Conservation (phyloP, 2,797 vertebrate genomes). For the Spondyliosoma cantharus region DNA sequence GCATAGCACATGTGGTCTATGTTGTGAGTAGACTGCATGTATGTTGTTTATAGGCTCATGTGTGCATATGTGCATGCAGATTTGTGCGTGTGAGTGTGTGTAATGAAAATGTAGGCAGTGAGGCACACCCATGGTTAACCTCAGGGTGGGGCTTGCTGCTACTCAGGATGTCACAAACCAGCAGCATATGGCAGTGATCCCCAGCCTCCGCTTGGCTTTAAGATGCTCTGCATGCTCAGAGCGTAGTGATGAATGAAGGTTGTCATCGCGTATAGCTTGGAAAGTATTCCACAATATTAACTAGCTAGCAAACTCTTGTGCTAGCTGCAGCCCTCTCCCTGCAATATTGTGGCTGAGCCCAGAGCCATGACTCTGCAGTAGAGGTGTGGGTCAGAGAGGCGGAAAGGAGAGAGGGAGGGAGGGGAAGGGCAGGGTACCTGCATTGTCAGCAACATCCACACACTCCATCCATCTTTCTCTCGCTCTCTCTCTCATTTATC, state of each 20-base stretch:
- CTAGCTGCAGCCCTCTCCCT: conserved; percentile 50
- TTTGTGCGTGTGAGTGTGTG: conserved; percentile 22
- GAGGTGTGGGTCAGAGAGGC: conserved; percentile 76
- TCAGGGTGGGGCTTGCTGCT: conserved; percentile 73
- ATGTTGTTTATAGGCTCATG: conserved; percentile 5
- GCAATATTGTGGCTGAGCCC: conserved; percentile 62
- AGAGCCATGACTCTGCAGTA: conserved; percentile 79
- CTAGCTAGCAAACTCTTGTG: conserved; percentile 16
- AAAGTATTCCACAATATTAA: conserved; percentile 33
- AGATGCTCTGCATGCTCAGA: conserved; percentile 50
- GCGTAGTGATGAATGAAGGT: conserved; percentile 46
- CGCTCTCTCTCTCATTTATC: conserved; percentile 53
- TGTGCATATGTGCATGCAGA: conserved; percentile 27
- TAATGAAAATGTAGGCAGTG: conserved; percentile 60
- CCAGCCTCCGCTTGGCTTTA: conserved; percentile 41
- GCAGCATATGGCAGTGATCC: conserved; percentile 72
- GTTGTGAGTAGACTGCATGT: conserved; percentile 18
- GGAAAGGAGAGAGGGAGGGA: conserved; percentile 49
- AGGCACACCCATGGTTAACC: conserved; percentile 83
- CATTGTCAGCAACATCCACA: conserved; percentile 80
- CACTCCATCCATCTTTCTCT: conserved; percentile 75
- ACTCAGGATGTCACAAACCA: conserved; percentile 77
- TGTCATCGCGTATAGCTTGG: conserved; percentile 29
- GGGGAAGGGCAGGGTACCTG: conserved; percentile 70
- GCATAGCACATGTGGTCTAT: conserved; percentile 16